Base-by-base conservation (phyloP, 2,797 vertebrate genomes). In the Protosalanx chinensis region DNA sequence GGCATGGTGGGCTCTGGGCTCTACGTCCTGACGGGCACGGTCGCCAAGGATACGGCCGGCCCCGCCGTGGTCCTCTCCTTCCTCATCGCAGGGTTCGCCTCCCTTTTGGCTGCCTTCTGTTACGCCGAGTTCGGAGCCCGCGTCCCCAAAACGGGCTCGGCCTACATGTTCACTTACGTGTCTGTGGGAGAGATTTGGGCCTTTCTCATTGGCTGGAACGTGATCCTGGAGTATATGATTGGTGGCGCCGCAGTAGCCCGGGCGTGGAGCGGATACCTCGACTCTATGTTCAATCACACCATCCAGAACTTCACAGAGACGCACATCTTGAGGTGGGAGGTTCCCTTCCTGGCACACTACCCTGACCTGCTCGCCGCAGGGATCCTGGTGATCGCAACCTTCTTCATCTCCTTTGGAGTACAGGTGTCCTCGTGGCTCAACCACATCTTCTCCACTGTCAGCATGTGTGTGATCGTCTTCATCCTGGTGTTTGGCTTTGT, bases 131-230 rank as follows among this genome's bases (percentile, higher is more conserved):
- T 99, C 66, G 97, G 97, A 13, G 97, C 98, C 0, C 94, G 95
- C 0, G 95, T 98, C 60, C 97, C 97, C 60, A 96, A 96, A 86
- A 97, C 95, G 0, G 97, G 97, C 72, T 99, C 97, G 0, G 97
- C 97, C 46, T 99, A 99, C 83, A 95, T 99, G 94, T 99, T 98
- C 87, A 99, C 98, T 2, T 98, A 99, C 0, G 93, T 99, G 67
- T 97, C 96, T 0, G 92, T 98, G 77, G 98, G 98, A 0, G 98
- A 99, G 83, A 82, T 99, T 64, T 99, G 98, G 97, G 98, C 98
- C 67, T 99, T 99, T 80, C 93, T 99, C 60, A 98, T 99, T 0
- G 96, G 98, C 68, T 99, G 98, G 98, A 98, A 98, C 0, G 94
- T 98, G 64, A 91, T 99, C 72, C 88, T 99, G 72, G 96, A 98